Evolutionary conservation across 2,113 vertebrate genomes (phyloP), one percentile per base, ranked within the genome.

Genomic region (Phyllostomus hastatus): DNA sequence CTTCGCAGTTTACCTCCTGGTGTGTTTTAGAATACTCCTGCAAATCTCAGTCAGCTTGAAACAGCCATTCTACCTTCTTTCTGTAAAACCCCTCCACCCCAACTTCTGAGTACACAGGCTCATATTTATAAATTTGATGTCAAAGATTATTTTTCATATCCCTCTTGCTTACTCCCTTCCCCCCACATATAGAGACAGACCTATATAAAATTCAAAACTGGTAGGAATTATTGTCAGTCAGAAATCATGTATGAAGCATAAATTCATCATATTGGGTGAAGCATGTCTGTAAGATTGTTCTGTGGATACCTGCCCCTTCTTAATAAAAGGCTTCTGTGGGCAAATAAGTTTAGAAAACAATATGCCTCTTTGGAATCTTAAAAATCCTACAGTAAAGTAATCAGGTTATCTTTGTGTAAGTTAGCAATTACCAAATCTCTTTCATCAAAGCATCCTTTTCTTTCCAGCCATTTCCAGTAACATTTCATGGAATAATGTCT

Each of bases 61-160:
- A 97, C 86, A 97, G 52, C 43, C 94, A 67, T 46, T 96, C 85
- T 95, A 66, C 54, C 52, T 90, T 91, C 92, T 96, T 98, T 95
- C 94, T 89, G 70, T 38, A 94, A 96, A 73, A 97, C 72, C 76
- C 84, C 83, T 24, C 57, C 90, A 50, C 50, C 85, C 90, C 52
- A 70, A 87, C 90, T 89, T 38, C 0, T 92, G 54, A 88, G 38
- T 66, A 41, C 80, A 86, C 93, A 80, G 88, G 75, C 48, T 97
- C 82, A 96, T 33, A 97, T 97, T 98, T 98, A 98, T 90, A 97
- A 97, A 94, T 10, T 73, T 14, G 52, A 94, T 80, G 84, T 97
- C 96, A 97, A 95, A 97, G 87, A 95, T 90, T 57, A 85, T 80
- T 91, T 97, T 97, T 95, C 52, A 92, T 28, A 88, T 69, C 43